A percentile compares a stretch with the other conserved stretches of the same genome.
Evolutionary conservation across 2,888 invertebrate species (phyloP).

Genomic region (Acronicta alni): DNA sequence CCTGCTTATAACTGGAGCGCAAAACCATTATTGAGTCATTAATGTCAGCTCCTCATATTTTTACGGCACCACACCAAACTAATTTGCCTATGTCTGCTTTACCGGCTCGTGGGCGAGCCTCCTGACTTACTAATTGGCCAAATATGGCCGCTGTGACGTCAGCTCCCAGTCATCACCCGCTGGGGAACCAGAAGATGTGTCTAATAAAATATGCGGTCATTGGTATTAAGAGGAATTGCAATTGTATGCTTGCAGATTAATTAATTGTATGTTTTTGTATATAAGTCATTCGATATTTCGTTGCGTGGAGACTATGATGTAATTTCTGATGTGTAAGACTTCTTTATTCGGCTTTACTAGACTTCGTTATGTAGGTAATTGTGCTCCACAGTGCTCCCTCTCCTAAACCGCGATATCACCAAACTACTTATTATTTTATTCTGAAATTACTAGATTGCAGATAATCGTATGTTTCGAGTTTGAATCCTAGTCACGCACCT

Average conservation of each 20-base stretch:
- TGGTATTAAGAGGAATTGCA: constrained; percentile 27
- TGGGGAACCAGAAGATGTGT: constrained; percentile 23
- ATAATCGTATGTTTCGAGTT: no score
- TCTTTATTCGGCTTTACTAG: no score
- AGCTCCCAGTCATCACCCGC: constrained; percentile 38
- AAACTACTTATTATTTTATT: no score
- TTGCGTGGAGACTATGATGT: constrained; percentile 22
- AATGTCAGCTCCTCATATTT: constrained; percentile 34
- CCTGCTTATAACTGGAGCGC: constrained; percentile 12
- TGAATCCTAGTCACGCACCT: no score
- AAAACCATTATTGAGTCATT: constrained; percentile 19
- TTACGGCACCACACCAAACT: constrained; percentile 28
- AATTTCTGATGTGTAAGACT: neutral
- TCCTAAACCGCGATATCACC: no score
- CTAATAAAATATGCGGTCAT: constrained; percentile 31
- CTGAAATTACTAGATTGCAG: no score
- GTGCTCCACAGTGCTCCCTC: no score
- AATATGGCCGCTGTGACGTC: constrained; percentile 47
- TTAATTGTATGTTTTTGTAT: constrained; percentile 17
- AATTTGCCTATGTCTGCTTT: constrained; percentile 33
- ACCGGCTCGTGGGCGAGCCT: constrained; percentile 43
- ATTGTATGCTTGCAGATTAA: constrained; percentile 22
- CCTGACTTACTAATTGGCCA: constrained; percentile 27
- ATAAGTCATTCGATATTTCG: neutral
- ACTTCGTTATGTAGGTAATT: no score